Percentiles rank a stretch among this genome's conserved stretches.
Evolutionary conservation across 2,113 vertebrate genomes (phyloP).

Genomic region (Nothobranchius furzeri): DNA sequence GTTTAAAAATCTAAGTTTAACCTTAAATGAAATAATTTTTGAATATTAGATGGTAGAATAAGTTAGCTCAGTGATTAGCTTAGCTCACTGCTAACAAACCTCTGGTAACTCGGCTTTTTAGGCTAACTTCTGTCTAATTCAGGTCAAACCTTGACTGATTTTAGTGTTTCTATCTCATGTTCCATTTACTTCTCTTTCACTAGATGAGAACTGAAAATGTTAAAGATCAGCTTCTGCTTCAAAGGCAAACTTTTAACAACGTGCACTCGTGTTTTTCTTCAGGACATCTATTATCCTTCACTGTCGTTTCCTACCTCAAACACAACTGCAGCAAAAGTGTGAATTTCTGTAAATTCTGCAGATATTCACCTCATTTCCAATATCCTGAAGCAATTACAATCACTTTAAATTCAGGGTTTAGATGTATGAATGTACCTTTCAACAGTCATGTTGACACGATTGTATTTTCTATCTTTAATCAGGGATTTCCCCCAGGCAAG

Average conservation of each 20-base stretch:
- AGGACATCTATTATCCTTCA: neutral
- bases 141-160: neutral
- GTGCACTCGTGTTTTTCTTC: neutral
- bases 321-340: neutral
- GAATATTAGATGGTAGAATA: too few species aligned
- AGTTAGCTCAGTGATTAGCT: too few species aligned
- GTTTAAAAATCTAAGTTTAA: too few species aligned
- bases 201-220: neutral
- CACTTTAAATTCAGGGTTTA: neutral
- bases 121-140: too few species aligned
- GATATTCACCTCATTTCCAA: neutral
- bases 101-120: too few species aligned
- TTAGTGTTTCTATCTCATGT: neutral
- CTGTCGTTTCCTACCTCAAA: neutral
- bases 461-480: neutral
- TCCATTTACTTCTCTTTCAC: neutral
- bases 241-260: neutral
- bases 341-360: slow-evolving; percentile 1
- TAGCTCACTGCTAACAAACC: too few species aligned
- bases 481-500: neutral
- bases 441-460: neutral
- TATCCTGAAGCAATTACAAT: neutral
- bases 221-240: neutral
- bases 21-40: too few species aligned
- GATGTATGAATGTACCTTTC: neutral